These are phyloP conservation scores for Ivindomyrus marchei DNA, from an alignment of 2,113 vertebrate species.

Conservation along the genomic window DNA sequence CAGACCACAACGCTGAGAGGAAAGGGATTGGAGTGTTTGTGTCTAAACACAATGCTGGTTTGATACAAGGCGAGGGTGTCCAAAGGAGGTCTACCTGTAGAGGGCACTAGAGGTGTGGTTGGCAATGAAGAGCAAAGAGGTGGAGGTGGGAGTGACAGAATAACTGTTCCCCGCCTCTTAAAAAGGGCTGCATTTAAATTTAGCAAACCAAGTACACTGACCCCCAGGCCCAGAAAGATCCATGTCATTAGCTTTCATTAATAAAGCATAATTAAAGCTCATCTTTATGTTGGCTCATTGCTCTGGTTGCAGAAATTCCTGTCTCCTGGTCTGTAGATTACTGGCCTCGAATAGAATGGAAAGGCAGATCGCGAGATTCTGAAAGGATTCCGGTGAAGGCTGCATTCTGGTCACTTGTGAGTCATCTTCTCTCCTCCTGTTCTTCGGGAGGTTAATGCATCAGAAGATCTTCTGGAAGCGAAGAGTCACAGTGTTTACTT, in stretches of 20 bases:
- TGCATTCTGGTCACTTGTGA: neutral
- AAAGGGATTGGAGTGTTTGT: neutral
- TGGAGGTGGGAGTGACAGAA: neutral
- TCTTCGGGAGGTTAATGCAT: neutral
- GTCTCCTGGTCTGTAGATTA: constrained; percentile 6
- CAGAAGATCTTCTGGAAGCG: neutral
- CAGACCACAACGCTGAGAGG: neutral
- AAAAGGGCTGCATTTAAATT: neutral
- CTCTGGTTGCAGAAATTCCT: constrained; percentile 36
- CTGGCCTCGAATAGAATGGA: neutral
- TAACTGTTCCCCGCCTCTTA: neutral
- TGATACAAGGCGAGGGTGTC: neutral
- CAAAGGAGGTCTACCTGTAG: neutral
- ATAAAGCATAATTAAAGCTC: constrained; percentile 43
- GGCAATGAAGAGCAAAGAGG: neutral
- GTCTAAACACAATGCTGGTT: neutral
- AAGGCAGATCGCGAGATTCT: neutral
- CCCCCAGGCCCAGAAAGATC: neutral
- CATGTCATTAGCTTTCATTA: constrained; percentile 38
- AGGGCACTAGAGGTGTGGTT: neutral
- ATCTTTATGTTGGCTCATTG: constrained; percentile 11
- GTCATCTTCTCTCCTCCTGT: neutral
- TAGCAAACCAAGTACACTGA: neutral
- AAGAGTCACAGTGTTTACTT: neutral
- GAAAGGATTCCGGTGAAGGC: neutral